Percentiles rank a stretch among this genome's conserved stretches.
Conservation (phyloP, 30 jellyfish, hydroid and myxozoan genomes). For the Cassiopea xamachana region DNA sequence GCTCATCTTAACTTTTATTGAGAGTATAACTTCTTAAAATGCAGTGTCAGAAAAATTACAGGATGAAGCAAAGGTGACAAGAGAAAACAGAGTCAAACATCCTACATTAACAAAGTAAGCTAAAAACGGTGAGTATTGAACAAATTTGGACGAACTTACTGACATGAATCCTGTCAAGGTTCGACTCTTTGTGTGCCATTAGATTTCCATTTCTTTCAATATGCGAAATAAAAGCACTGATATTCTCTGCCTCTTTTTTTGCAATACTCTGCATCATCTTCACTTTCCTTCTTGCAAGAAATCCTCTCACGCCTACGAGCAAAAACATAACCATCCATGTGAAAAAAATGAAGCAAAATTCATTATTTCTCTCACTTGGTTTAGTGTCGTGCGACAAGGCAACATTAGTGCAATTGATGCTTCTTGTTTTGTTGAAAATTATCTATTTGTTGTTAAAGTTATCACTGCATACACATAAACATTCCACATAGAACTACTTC, state of each 20-base stretch:
- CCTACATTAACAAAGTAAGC: not conserved
- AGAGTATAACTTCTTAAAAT: not conserved
- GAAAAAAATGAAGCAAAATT: not conserved
- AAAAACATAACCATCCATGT: not conserved
- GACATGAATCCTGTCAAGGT: conserved; percentile 46
- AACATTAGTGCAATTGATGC: too few species aligned
- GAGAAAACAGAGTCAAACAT: not conserved
- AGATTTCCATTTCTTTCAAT: conserved; percentile 53
- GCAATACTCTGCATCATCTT: conserved; percentile 20
- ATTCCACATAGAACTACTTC: too few species aligned
- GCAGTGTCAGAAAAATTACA: not conserved
- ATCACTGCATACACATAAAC: too few species aligned
- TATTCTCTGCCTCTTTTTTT: conserved; percentile 37
- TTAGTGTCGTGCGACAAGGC: too few species aligned
- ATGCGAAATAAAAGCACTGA: conserved; percentile 44
- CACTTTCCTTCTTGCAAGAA: conserved; percentile 46
- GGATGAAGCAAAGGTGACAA: not conserved
- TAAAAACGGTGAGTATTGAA: not conserved
- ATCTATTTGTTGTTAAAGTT: too few species aligned
- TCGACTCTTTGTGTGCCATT: conserved; percentile 17
- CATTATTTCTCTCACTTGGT: too few species aligned
- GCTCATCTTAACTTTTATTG: not conserved
- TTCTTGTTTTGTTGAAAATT: too few species aligned
- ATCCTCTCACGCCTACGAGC: conserved; percentile 67
- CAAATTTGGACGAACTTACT: conserved; percentile 13